Conservation (phyloP, 2,113 vertebrate species). For the Hepsetus odoe region DNA sequence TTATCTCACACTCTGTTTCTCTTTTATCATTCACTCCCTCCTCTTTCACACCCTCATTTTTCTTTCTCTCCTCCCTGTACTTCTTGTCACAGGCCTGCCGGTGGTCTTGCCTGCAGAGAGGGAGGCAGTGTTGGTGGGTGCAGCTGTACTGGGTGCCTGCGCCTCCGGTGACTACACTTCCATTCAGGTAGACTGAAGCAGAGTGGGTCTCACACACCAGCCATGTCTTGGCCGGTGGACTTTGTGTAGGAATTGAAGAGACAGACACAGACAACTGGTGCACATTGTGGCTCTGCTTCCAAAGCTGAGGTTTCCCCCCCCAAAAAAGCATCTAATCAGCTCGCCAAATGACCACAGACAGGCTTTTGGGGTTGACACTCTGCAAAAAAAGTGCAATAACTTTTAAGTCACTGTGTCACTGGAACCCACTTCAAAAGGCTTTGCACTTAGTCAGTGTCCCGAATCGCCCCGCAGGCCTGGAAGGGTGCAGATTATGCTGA, state of each 20-base stretch:
- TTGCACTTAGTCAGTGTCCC: not conserved
- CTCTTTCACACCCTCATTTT: not conserved
- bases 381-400: not conserved
- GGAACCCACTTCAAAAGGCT: not conserved
- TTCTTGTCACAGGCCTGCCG: constrained; percentile 79
- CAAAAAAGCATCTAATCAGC: not conserved
- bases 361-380: not conserved
- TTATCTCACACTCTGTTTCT: too few species aligned
- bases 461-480: not conserved
- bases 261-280: too few species aligned
- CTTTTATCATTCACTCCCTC: not conserved
- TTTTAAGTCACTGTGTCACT: not conserved
- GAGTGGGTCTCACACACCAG: too few species aligned
- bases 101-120: constrained; percentile 87
- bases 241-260: too few species aligned
- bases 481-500: not conserved
- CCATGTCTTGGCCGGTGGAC: too few species aligned
- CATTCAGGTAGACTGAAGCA: constrained; percentile 80
- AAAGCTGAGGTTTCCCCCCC: not conserved
- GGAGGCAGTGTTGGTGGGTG: constrained; percentile 91
- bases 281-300: too few species aligned
- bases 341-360: not conserved
- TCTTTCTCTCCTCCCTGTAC: constrained; percentile 25
- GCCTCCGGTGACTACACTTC: constrained; percentile 86
- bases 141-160: constrained; percentile 90